Base-by-base conservation (phyloP, 2,797 vertebrate genomes). In the Hozukius guyotensis region DNA sequence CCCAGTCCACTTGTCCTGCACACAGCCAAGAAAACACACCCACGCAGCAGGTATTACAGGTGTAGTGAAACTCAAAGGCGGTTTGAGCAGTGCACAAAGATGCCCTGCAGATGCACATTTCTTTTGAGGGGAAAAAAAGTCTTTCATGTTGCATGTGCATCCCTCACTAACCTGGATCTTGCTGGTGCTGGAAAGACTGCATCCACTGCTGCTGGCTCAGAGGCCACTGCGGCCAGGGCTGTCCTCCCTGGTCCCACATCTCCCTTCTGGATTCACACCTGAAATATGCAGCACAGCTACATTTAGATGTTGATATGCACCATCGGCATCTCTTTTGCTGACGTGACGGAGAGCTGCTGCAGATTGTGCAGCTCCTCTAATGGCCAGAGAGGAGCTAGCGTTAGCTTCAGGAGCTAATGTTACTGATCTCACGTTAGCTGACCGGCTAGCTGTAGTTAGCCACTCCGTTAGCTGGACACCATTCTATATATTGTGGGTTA, bases 201-300 rank as follows among this genome's bases (percentile, higher is more conserved):
- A 99, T 99, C 99, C 99, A 99, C 80, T 99, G 99, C 87, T 99
- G 99, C 87, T 99, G 99, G 94, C 98, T 99, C 94, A 99, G 94
- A 92, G 99, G 99, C 99, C 99, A 99, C 85, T 99, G 99, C 89
- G 98, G 98, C 98, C 99, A 99, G 95, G 98, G 98, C 78, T 99
- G 98, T 93, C 98, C 97, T 95, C 98, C 97, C 97, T 99, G 99
- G 96, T 99, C 99, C 99, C 99, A 99, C 99, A 99, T 99, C 93
- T 18, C 86, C 68, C 27, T 36, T 93, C 94, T 91, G 38, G 60
- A 65, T 74, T 85, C 75, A 77, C 76, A 78, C 84, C 91, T 92
- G 72, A 62, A 91, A 88, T 14, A 70, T 2, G 7, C 29, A 72
- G 8, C 8, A 2, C 55, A 70, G 9, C 8, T 3, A 18, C 1